Evolutionary conservation across 2,113 vertebrate genomes (phyloP).

Genomic region (Baryphthengus martii): DNA sequence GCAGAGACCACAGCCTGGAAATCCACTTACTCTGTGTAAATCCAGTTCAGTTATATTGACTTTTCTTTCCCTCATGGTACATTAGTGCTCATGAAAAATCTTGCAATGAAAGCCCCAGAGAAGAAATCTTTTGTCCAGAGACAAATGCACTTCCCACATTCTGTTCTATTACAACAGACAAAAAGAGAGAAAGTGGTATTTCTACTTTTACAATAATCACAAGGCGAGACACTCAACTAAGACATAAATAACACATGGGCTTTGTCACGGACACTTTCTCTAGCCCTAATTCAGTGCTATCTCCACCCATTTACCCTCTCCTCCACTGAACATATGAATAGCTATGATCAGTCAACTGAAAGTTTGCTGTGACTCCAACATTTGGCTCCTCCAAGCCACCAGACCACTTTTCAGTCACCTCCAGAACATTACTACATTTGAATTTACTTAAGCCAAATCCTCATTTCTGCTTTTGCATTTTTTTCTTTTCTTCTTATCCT

Average conservation of each 20-base stretch:
- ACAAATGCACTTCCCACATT: neutral
- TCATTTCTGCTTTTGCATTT: neutral
- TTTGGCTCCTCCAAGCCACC: neutral
- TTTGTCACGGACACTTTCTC: neutral
- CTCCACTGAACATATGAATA: neutral
- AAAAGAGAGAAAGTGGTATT: neutral
- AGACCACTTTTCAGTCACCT: neutral
- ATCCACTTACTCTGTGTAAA: neutral
- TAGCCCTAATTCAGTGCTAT: neutral
- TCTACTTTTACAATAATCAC: neutral
- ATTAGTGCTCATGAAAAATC: neutral
- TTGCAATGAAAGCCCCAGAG: neutral
- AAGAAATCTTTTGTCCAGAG: slow-evolving; percentile 13
- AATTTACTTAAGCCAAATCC: neutral
- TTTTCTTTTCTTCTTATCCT: neutral
- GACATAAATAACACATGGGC: neutral
- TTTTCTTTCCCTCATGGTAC: neutral
- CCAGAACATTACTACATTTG: neutral
- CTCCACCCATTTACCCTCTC: neutral
- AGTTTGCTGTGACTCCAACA: neutral
- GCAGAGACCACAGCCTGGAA: neutral
- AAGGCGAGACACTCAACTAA: neutral
- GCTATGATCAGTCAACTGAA: neutral
- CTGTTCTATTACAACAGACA: neutral
- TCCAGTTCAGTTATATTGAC: neutral